phyloP scores from a whole-genome alignment of 2,797 vertebrate species.

The Mormyrops attenuatus region DNA sequence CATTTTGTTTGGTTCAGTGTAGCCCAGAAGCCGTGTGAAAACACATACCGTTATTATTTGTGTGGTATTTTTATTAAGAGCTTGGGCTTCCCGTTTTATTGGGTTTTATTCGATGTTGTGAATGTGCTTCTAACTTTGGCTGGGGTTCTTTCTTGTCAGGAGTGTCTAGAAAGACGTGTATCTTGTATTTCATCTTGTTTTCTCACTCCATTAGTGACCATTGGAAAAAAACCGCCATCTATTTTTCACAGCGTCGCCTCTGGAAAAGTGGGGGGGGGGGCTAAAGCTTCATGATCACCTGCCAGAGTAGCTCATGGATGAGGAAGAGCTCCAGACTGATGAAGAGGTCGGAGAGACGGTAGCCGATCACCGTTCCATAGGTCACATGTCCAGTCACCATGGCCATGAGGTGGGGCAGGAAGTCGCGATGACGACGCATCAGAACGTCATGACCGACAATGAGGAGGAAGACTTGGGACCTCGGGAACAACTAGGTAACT shows the following conservation, averaged over 20 bases:
- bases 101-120: not conserved
- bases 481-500: not conserved
- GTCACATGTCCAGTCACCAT: slow-evolving; percentile 9
- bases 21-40: not conserved
- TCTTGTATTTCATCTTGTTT: not conserved
- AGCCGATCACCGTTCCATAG: not conserved
- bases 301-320: slow-evolving; percentile 9
- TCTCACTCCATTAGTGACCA: not conserved
- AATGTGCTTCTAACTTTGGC: not conserved
- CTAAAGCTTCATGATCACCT: slow-evolving; percentile 25
- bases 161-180: not conserved
- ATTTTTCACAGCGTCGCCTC: not conserved
- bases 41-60: not conserved
- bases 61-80: not conserved
- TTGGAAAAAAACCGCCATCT: not conserved
- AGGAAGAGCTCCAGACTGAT: slow-evolving; percentile 13
- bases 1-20: not conserved
- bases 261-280: not conserved
- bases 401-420: slow-evolving; percentile 8
- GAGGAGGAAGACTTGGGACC: slow-evolving; percentile 5
- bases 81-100: not conserved
- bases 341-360: not conserved
- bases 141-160: not conserved
- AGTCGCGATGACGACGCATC: not conserved
- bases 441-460: not conserved